Evolutionary conservation across 2,888 invertebrate species (phyloP).

Genomic region (Melolontha melolontha): DNA sequence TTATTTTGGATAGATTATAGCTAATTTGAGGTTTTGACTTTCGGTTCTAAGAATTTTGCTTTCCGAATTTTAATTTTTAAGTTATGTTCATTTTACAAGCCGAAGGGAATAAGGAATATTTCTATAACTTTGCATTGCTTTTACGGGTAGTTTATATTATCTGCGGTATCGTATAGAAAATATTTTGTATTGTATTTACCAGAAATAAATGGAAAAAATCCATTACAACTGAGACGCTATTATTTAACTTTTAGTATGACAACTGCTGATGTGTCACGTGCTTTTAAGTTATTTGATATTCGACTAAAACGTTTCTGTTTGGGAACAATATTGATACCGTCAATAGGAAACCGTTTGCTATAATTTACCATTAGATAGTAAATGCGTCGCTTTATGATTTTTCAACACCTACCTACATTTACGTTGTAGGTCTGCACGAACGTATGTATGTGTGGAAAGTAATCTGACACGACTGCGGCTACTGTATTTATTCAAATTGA

Average conservation of each 20-base stretch:
- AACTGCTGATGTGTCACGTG: neutral
- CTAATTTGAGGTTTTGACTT: no score
- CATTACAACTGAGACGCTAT: slow-evolving; percentile 5
- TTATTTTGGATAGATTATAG: no score
- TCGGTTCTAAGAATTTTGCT: no score
- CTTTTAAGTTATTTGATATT: slow-evolving; percentile 2
- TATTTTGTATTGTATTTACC: neutral
- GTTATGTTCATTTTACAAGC: no score
- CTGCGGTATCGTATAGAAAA: no score
- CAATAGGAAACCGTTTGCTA: no score
- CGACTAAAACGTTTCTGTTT: slow-evolving; percentile 10
- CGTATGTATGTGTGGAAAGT: neutral
- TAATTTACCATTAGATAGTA: no score
- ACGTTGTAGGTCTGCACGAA: neutral
- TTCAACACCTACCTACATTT: neutral
- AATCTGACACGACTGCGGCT: neutral
- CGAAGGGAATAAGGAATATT: no score
- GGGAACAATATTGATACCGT: slow-evolving; percentile 2
- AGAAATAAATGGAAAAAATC: slow-evolving; percentile 15
- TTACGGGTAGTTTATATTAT: no score
- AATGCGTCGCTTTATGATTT: neutral
- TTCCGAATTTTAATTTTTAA: no score
- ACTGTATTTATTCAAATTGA: slow-evolving; percentile 12
- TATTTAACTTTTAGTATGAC: slow-evolving; percentile 11
- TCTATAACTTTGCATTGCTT: no score